Base-by-base conservation (phyloP, 2,797 vertebrate species). In the Silurus lanzhouensis region DNA sequence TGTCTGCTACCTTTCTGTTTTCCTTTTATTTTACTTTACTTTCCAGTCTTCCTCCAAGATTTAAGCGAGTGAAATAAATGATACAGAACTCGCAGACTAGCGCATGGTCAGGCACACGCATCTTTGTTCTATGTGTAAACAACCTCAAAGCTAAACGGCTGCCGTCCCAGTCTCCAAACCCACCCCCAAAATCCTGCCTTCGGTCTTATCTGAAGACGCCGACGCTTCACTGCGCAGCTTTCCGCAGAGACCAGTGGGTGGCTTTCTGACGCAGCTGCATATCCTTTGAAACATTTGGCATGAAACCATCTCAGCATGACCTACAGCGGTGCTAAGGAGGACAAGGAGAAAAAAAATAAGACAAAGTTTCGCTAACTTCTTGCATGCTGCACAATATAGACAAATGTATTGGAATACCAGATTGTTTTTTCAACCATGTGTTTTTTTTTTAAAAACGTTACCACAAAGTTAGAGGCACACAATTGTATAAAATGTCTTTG, bases 131-230 rank as follows among this genome's bases (percentile, higher is more conserved):
- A 44, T 83, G 72, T 85, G 85, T 88, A 89, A 89, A 88, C 89
- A 88, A 84, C 82, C 78, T 87, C 85, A 89, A 89, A 88, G 89
- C 61, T 85, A 89, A 88, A 87, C 71, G 76, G 76, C 84, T 85
- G 77, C 83, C 84, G 79, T 87, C 85, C 81, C 89, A 85, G 48
- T 88, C 87, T 89, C 83, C 38, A 83, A 83, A 85, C 71, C 82
- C 85, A 82, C 27, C 67, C 67, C 27, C n/a, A 80, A 83, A 76
- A 76, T 72, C 63, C 72, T 85, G 22, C 64, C 81, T 81, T 80
- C 72, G 80, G 80, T 84, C 77, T 82, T 82, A 48, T 87, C 84
- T 85, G 85, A 87, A 88, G 88, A 81, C 74, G 66, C 77, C 38
- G 20, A 67, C 48, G 81, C 83, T 88, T 89, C 85, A 86, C 83